phyloP scores from a whole-genome alignment of 2,888 invertebrate genomes.

The Vesta saturnalis region DNA sequence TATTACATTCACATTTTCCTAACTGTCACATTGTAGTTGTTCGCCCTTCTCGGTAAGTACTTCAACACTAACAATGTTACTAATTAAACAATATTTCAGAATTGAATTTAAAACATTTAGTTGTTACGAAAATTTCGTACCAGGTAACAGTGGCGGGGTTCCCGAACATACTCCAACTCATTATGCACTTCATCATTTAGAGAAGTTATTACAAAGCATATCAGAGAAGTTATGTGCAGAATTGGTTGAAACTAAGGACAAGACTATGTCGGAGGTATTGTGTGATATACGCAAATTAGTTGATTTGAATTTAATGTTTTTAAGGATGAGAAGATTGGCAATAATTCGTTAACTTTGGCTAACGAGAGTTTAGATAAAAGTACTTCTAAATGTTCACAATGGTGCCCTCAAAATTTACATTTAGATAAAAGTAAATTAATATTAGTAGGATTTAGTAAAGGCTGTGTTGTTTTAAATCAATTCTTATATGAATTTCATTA shows the following conservation, averaged over 20 bases:
- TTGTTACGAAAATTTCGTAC: conserved; percentile 90
- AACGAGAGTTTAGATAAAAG: conserved; percentile 10
- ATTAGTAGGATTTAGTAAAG: conserved; percentile 90
- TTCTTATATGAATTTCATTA: conserved; percentile 86
- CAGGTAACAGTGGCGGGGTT: conserved; percentile 81
- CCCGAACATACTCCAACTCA: conserved; percentile 81
- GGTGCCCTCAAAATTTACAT: conserved; percentile 68
- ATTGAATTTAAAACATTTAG: conserved; percentile 87
- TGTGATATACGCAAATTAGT: background rate
- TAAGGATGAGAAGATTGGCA: too few species aligned
- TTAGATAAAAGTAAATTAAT: conserved; percentile 69
- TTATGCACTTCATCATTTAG: conserved; percentile 78
- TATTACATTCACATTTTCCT: conserved; percentile 77
- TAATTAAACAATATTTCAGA: conserved; percentile 60
- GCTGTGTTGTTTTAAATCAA: conserved; percentile 93
- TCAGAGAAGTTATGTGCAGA: conserved; percentile 61
- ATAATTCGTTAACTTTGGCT: too few species aligned
- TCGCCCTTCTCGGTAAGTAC: conserved; percentile 69
- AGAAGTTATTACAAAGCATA: conserved; percentile 69
- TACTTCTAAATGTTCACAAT: conserved; percentile 55
- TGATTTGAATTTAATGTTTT: background rate
- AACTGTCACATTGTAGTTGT: conserved; percentile 77
- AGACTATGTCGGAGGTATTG: background rate
- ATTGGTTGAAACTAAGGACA: conserved; percentile 8
- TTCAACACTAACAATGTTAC: conserved; percentile 5